Evolutionary conservation across 2,113 vertebrate genomes (phyloP), one percentile per base, ranked within the genome.

Genomic region (Apaloderma vittatum): DNA sequence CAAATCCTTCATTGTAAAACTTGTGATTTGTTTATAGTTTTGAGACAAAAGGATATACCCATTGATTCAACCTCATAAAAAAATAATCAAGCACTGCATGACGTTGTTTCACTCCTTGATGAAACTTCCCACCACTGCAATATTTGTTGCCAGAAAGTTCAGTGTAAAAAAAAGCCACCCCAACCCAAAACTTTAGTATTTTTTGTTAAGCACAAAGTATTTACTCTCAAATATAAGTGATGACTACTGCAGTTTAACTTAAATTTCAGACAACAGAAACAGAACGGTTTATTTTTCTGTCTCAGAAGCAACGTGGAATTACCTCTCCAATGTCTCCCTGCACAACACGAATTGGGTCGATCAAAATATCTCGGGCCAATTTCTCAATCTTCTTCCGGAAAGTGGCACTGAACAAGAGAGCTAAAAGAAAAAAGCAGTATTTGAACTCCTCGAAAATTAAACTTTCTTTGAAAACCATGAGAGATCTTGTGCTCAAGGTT

Each of bases 281-380:
- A 32, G 49, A 29, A n/a, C 2, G 46, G 17, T 24, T 46, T 18
- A 1, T 40, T 80, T 46, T 34, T 73, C 23, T 58, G 40, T 16
- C 34, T 54, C 62, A 15, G 17, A 49, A 46, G 15, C 7, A 2
- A 15, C 0, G 16, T 10, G n/a, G 37, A 37, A 76, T 98, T 97
- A 99, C 99, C 99, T 99, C 99, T 97, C 99, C 99, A 40, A 99
- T 99, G 97, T 99, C 99, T 94, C 99, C 99, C 84, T 99, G 99
- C 77, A 99, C 99, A 37, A 99, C 99, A 54, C 99, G 99, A 79
- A 99, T 99, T 3, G 99, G 99, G 95, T 99, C 99, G 2, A 99
- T 98, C 93, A 99, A 96, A 95, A 99, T 99, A 91, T 99, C 99
- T 96, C 99, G 98, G 34, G 99, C 99, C 94, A 99, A 90, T 30